Evolutionary conservation across 2,797 vertebrate genomes (phyloP).

Genomic region (Catostomus latipinnis): DNA sequence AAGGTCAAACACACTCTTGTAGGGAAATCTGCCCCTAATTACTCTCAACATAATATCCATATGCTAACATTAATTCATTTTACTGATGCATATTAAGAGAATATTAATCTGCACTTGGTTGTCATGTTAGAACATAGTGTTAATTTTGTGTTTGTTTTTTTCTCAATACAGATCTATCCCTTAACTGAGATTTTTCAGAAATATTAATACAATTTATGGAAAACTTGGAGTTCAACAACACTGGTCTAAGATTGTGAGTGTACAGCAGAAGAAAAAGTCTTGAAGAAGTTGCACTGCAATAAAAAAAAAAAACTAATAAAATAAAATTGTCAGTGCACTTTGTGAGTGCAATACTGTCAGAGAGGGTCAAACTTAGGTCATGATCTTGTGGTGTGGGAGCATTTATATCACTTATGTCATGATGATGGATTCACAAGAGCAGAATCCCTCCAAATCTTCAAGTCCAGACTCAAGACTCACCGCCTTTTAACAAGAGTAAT

Average conservation of each 20-base stretch:
- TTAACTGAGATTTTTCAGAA: neutral
- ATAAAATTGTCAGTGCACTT: too few relatives aligned
- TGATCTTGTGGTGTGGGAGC: too few relatives aligned
- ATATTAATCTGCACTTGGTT: neutral
- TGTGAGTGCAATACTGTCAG: too few relatives aligned
- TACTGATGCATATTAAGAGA: neutral
- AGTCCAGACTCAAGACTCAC: too few relatives aligned
- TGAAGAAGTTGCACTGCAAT: too few relatives aligned
- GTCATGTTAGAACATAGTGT: neutral
- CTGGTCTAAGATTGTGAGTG: neutral
- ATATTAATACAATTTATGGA: neutral
- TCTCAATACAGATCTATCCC: neutral
- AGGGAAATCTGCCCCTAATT: conserved; percentile 30
- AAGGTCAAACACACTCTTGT: conserved; percentile 31
- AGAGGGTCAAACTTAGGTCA: too few relatives aligned
- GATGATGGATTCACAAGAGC: too few relatives aligned
- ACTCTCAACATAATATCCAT: conserved; percentile 23
- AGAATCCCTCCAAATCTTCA: too few relatives aligned
- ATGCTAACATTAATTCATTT: conserved; percentile 17
- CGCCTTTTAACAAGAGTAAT: too few relatives aligned
- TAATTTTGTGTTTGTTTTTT: neutral
- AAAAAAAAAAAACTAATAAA: too few relatives aligned
- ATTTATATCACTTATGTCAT: too few relatives aligned
- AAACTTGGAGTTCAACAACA: neutral
- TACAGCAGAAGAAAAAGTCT: too few relatives aligned